These are phyloP conservation scores for Eupsittula cactorum DNA, from an alignment of 2,113 vertebrate genomes.

Conservation along the genomic window DNA sequence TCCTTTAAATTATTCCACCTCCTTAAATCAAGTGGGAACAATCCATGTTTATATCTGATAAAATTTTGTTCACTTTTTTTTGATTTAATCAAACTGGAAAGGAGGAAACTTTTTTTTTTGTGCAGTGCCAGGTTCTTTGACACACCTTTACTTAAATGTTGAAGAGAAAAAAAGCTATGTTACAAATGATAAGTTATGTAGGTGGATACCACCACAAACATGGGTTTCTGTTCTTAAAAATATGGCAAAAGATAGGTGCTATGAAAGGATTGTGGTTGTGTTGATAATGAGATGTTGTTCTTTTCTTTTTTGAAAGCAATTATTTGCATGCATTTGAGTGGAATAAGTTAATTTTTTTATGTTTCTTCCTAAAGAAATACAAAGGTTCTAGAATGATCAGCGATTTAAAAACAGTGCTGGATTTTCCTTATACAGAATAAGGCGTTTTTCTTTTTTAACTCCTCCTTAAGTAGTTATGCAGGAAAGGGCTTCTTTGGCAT, in stretches of 20 bases:
- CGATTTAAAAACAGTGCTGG: not conserved
- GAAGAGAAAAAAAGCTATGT: not conserved
- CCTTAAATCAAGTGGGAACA: not conserved
- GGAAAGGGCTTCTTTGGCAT: not conserved
- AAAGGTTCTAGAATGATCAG: not conserved
- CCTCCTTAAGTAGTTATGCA: not conserved
- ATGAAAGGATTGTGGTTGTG: not conserved
- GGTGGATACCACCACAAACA: not conserved
- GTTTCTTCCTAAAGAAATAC: not conserved
- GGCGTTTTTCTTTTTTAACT: not conserved
- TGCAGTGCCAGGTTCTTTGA: not conserved
- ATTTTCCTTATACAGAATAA: not conserved
- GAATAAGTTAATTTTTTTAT: not conserved
- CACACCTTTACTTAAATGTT: not conserved
- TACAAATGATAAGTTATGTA: not conserved
- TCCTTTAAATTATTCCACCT: not conserved
- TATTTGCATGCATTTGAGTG: not conserved
- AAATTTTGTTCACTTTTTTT: not conserved
- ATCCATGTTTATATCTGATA: fast-evolving
- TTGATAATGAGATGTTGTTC: not conserved
- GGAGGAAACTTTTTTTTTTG: not conserved
- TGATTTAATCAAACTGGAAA: not conserved
- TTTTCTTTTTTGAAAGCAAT: not conserved
- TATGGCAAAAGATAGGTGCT: fast-evolving
- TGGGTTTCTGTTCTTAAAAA: not conserved